Base-by-base conservation (phyloP, 2,113 vertebrate genomes). In the Chloropsis hardwickii region DNA sequence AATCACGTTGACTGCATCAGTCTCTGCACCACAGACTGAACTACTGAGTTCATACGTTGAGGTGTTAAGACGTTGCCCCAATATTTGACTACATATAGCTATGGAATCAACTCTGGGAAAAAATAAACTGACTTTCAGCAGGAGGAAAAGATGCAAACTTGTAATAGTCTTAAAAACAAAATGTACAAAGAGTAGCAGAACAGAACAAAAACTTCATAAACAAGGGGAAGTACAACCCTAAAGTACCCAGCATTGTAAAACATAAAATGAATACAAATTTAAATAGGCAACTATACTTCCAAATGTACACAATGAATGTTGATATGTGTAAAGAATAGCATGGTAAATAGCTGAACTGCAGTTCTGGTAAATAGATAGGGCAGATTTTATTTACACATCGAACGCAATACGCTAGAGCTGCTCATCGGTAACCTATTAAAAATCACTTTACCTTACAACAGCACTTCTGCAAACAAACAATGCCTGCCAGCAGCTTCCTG, bases 321-420 rank as follows among this genome's bases (percentile, higher is more conserved):
- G 98, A 96, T 96, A 97, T 89, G 96, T 89, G 91, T 95, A 96
- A 97, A 97, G 95, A 97, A 91, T 73, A 93, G 91, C 94, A 91
- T 61, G 94, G 95, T 87, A 97, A 95, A 69, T 53, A 96, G 97
- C 19, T 94, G 96, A 96, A 73, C 93, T 96, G 94, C 88, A 71
- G 85, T 88, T 97, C 92, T 88, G 96, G 39, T 86, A 96, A 96
- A 87, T 87, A 94, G 95, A 73, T 7, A 97, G 96, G 95, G 89
- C 87, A 97, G 27, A 40, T 72, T 93, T 96, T 98, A 98, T 98
- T 98, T 98, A 98, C 98, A 98, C 96, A 96, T 89, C 48, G 76
- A 97, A 96, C 56, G 76, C 96, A 93, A 47, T 53, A 79, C 19
- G 91, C 71, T 66, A 90, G 96, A 96, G 95, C 78, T 88, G 93